A percentile compares a stretch with the other conserved stretches of the same genome.
Conservation (phyloP, 2,797 vertebrate species). For the Channa striata region DNA sequence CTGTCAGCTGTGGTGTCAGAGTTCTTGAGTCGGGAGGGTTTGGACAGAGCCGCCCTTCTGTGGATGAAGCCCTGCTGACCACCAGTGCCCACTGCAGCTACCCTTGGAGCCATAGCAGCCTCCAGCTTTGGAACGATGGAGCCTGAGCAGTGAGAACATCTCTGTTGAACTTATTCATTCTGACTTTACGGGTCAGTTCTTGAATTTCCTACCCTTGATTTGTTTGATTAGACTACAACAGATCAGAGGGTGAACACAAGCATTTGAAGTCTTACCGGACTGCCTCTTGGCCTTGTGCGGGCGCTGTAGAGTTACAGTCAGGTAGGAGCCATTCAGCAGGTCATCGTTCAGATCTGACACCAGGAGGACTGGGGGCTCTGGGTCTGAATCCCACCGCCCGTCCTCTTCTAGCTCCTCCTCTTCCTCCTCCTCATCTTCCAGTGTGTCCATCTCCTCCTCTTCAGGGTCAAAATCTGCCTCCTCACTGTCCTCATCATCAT, state of each 20-base stretch:
- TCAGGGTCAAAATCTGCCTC: slow-evolving; percentile 80
- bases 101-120: slow-evolving; percentile 88
- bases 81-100: slow-evolving; percentile 15
- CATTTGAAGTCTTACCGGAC: slow-evolving; percentile 80
- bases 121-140: slow-evolving; percentile 97
- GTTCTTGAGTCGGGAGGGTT: slow-evolving; percentile 79
- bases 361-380: slow-evolving; percentile 86
- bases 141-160: slow-evolving; percentile 56
- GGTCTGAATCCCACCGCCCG: slow-evolving; percentile 93
- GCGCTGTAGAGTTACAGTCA: slow-evolving; percentile 95
- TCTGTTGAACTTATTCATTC: neutral
- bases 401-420: slow-evolving; percentile 88
- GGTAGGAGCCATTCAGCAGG: slow-evolving; percentile 92
- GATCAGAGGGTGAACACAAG: too few species aligned
- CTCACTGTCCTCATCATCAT: slow-evolving; percentile 79
- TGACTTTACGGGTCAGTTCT: neutral
- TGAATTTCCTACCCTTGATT: too few species aligned
- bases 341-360: slow-evolving; percentile 87
- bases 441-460: slow-evolving; percentile 77
- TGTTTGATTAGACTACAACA: too few species aligned
- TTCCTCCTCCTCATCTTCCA: slow-evolving; percentile 76
- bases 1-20: slow-evolving; percentile 62
- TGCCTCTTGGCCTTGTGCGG: slow-evolving; percentile 87
- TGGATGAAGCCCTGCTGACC: slow-evolving; percentile 77
- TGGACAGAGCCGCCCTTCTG: slow-evolving; percentile 83